Evolutionary conservation across 2,797 vertebrate genomes (phyloP).

Genomic region (Trachurus trachurus): DNA sequence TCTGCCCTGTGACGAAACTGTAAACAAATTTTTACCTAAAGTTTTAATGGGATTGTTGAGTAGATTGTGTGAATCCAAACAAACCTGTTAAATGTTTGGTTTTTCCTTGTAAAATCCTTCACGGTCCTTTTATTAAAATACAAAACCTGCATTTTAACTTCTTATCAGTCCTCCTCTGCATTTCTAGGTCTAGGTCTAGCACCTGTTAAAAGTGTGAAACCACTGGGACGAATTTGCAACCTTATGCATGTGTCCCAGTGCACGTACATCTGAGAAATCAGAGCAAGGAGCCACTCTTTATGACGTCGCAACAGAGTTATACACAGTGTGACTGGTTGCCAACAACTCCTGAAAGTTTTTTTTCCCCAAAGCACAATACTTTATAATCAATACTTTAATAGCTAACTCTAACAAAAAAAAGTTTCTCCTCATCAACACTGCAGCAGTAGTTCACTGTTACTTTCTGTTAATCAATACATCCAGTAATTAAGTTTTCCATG

Average conservation of each 20-base stretch:
- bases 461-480: background rate
- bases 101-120: background rate
- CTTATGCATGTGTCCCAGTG: no score
- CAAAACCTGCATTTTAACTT: background rate
- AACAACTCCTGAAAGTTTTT: no score
- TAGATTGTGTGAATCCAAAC: background rate
- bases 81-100: background rate
- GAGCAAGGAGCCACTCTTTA: no score
- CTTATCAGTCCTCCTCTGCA: background rate
- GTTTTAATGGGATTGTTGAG: no score
- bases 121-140: no score
- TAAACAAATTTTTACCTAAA: no score
- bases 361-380: background rate
- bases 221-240: background rate
- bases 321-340: no score
- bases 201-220: background rate
- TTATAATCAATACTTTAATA: background rate
- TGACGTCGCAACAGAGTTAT: no score
- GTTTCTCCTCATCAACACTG: background rate
- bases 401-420: background rate
- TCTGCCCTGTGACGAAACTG: background rate
- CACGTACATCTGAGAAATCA: no score
- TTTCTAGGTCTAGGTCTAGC: background rate
- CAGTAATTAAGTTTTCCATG: background rate
- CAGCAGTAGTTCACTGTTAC: background rate